Base-by-base conservation (phyloP, 2,888 invertebrate genomes). In the Agonopterix subpropinquella region DNA sequence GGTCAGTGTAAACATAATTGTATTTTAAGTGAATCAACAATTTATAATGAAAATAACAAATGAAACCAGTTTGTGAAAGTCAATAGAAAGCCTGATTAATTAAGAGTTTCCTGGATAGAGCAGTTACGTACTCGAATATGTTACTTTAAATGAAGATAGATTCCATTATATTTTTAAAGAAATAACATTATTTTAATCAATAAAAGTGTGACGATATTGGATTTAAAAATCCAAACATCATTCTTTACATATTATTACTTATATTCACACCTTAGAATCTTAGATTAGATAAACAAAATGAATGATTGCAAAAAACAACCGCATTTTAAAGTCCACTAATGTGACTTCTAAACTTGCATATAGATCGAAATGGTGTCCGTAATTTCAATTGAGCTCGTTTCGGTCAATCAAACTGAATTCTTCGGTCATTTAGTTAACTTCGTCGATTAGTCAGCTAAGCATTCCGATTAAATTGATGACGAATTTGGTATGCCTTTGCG, bases 361-460 rank as follows among this genome's bases (percentile, higher is more conserved):
- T 53, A 41, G 54, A 67, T 68, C 57, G 59, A 58, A 68, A 65
- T 58, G 54, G 61, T 60, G 61, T 55, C 60, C 61, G 60, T 70
- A 73, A 64, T 58, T 65, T 57, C 71, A 81, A 80, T 82, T 82
- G 70, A 76, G 76, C 74, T 75, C 58, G 65, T 79, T 79, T 61
- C 54, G 57, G 64, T 70, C 75, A 82, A 80, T 82, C 75, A 79
- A 66, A 67, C 62, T 52, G 59, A 75, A 77, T 77, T 75, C 73
- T 66, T 71, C 59, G 50, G 61, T 59, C 62, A 67, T 67, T 64
- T 64, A 61, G 59, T 58, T 58, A 52, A 39, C 39, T 39, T 55
- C 9, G 57, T 55, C 62, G 64, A 67, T 77, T 76, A 74, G 67
- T 74, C 70, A 75, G 65, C 58, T 59, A 63, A 61, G 57, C 73